Evolutionary conservation across 1,140 invertebrate species (phyloP), one percentile per base, ranked within the genome.

Genomic region (Orius laevigatus): DNA sequence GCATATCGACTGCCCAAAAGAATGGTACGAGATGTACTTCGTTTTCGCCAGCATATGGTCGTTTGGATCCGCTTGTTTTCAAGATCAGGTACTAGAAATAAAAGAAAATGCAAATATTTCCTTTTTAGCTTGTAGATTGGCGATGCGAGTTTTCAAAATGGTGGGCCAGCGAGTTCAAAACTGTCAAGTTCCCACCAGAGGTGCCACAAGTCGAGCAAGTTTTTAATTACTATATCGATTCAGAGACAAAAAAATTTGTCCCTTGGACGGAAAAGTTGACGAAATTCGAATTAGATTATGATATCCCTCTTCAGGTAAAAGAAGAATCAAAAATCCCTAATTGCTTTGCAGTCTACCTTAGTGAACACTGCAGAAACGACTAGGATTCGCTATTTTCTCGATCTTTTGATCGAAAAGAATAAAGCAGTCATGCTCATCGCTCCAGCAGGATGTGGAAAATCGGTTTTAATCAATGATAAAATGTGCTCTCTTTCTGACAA

Each of bases 71-170:
- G 77, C 79, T 0, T 70, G 87, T 46, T 91, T 84, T 62, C 86
- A 90, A 71, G 91, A 95, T 68, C 85, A 74, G 62, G 70, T 73
- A 25, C 25, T 8, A 25, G 25, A 8, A 25, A 4, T 4, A 25
- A 25, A 25, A 25, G 25, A 8, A 25, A n/a, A n/a, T n/a, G n/a
- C n/a, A n/a, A n/a, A n/a, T n/a, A n/a, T 45, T 31, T 39, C 20
- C 42, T 25, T 53, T 57, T 18, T 39, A 81, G 57, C 65, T 84
- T 10, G 69, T 78, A 2, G 90, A 95, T 64, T 89, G 90, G 77
- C 74, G 89, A 42, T 80, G 81, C 41, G 91, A 96, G 60, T 96
- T 96, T 61, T 89, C 81, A 47, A 91, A 88, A 63, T 93, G 88
- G 88, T 92, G 82, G 74, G 63, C 71, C 11, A 84, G 78, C 58